phyloP scores from a whole-genome alignment of 2,113 vertebrate species.

The Rhagologus leucostigma region DNA sequence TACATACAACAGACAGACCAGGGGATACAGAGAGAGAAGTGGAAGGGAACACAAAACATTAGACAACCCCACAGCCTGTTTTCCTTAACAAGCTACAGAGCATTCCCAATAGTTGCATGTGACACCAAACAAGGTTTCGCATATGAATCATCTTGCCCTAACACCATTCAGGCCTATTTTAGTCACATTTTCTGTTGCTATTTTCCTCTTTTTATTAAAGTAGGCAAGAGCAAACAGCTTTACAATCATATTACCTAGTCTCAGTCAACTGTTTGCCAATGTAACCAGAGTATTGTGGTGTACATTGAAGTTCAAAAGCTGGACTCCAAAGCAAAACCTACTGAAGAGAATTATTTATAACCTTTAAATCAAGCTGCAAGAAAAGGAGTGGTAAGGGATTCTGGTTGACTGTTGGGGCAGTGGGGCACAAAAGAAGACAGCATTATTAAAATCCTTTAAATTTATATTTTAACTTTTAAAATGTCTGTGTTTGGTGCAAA shows the following conservation, averaged over 20 bases:
- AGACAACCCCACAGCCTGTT: background rate
- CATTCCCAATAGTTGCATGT: background rate
- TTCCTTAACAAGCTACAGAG: background rate
- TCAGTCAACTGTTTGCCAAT: background rate
- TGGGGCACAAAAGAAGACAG: background rate
- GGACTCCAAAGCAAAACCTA: background rate
- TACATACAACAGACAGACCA: accelerated
- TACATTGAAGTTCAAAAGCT: background rate
- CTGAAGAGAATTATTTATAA: background rate
- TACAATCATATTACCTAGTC: background rate
- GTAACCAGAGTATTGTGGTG: background rate
- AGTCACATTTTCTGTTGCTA: background rate
- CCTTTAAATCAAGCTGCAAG: background rate
- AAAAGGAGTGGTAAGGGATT: background rate
- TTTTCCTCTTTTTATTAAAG: background rate
- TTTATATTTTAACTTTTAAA: background rate
- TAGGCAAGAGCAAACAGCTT: background rate
- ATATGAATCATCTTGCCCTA: background rate
- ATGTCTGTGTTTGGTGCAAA: background rate
- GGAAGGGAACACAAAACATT: background rate
- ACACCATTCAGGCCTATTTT: background rate
- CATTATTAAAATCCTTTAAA: background rate
- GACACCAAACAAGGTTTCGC: background rate
- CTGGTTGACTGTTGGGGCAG: background rate
- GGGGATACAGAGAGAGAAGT: background rate